Evolutionary conservation across 2,888 invertebrate species (phyloP).

Genomic region (Tinea pellionella): DNA sequence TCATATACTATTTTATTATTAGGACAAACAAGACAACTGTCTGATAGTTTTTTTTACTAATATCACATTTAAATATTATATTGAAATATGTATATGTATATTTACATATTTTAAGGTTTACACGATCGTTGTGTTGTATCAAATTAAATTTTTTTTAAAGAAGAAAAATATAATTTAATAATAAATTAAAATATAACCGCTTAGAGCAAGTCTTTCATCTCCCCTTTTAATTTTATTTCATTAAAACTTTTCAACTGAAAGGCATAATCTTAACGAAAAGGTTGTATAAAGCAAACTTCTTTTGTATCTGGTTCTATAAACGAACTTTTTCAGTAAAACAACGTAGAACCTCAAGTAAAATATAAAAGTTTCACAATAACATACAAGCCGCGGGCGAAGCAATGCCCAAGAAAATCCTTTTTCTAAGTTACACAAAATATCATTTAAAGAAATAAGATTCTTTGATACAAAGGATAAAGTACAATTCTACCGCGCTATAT

Average conservation of each 20-base stretch:
- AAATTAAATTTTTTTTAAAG: background rate
- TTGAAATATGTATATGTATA: too few species aligned
- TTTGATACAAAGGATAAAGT: background rate
- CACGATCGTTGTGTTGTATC: too few species aligned
- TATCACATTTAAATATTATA: too few species aligned
- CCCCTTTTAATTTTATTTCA: conserved; percentile 55
- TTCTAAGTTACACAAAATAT: conserved; percentile 26
- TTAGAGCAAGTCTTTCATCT: conserved; percentile 3
- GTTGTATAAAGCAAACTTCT: conserved; percentile 55
- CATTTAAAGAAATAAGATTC: conserved; percentile 5
- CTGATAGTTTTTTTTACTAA: background rate
- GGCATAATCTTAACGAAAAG: conserved; percentile 56
- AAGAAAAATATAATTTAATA: background rate
- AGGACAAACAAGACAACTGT: background rate
- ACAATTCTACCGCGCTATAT: background rate
- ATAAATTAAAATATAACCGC: conserved; percentile 6
- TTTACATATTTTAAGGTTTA: too few species aligned
- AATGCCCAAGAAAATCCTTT: conserved; percentile 51
- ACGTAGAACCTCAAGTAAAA: conserved; percentile 59
- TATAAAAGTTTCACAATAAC: conserved; percentile 66
- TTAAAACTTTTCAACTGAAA: conserved; percentile 60
- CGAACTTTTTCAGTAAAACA: conserved; percentile 64
- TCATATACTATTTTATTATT: background rate
- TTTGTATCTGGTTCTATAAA: conserved; percentile 61
- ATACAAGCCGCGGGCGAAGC: conserved; percentile 56